phyloP scores from a whole-genome alignment of 1,140 invertebrate genomes.

The Leucophenga varia region DNA sequence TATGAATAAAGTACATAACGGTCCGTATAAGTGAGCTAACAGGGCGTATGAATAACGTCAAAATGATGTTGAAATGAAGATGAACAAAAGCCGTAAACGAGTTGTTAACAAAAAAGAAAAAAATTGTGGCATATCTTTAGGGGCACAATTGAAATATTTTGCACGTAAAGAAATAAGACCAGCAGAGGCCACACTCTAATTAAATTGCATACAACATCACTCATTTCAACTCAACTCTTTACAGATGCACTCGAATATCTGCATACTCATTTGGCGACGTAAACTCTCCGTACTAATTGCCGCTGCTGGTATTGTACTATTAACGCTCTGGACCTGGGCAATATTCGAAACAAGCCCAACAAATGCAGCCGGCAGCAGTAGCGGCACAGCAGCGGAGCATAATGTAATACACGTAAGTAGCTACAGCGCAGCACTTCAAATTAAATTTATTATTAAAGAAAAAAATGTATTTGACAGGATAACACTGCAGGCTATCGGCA shows the following conservation, averaged over 20 bases:
- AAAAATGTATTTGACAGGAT: no score
- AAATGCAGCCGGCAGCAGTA: slow-evolving; percentile 15
- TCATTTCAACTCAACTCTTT: neutral
- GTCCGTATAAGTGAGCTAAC: no score
- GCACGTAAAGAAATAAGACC: slow-evolving; percentile 21
- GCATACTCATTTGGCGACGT: slow-evolving; percentile 50
- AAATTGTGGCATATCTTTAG: slow-evolving; percentile 34
- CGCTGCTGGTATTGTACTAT: slow-evolving; percentile 31
- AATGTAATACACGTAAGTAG: slow-evolving; percentile 8
- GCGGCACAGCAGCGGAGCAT: slow-evolving; percentile 1
- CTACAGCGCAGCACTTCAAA: no score
- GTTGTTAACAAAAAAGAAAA: no score
- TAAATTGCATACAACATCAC: neutral
- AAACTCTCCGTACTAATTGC: slow-evolving; percentile 48
- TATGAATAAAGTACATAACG: no score
- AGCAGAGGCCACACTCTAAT: neutral
- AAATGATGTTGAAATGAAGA: slow-evolving; percentile 18
- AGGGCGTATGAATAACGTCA: slow-evolving; percentile 44
- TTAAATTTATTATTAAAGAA: no score
- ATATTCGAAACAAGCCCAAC: slow-evolving; percentile 44
- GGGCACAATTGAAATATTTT: slow-evolving; percentile 50
- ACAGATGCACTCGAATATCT: slow-evolving; percentile 52
- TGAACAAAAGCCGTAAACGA: no score
- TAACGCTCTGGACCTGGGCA: slow-evolving; percentile 52
- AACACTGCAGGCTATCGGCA: slow-evolving; percentile 30